Evolutionary conservation across 2,888 invertebrate species (phyloP), one percentile per base, ranked within the genome.

Genomic region (Cenopis cana): DNA sequence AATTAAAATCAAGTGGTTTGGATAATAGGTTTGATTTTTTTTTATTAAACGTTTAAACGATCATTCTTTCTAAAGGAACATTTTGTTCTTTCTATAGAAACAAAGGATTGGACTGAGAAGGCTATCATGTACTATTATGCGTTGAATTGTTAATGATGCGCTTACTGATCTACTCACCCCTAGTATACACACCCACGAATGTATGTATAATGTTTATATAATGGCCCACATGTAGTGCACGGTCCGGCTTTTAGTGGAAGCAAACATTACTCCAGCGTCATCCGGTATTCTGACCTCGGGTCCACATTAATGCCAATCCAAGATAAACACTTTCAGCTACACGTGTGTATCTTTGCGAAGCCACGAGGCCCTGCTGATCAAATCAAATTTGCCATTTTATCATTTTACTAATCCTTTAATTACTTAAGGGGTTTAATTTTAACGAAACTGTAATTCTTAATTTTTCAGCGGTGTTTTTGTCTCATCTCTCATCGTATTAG

Each of bases 261-360:
- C 84, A 91, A 91, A 91, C 91, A 90, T 90, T 85, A 89, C 90
- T 89, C 88, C 84, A 82, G 84, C 84, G 85, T 81, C 86, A 89
- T 90, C 91, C 89, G 90, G 89, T 75, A 76, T 82, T 85, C 85
- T 85, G 86, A 85, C 88, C 86, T 72, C 79, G 69, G 60, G 80
- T 83, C 80, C 85, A 85, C 88, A 89, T 90, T 88, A 89, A 82
- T 76, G 82, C 78, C 82, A 79, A 81, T 79, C 81, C 80, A 82
- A 81, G 81, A 78, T 79, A 81, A 82, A 86, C 84, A 77, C 69
- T 75, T 74, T 75, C 64, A 52, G 49, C 50, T 60, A 70, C 69
- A 74, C 72, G 57, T 52, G 50, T 36, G 56, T 65, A 46, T 49
- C 41, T 54, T 54, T 18, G 10, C 38, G 52, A 12, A 10, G 33